Base-by-base conservation (phyloP, 2,888 invertebrate genomes). In the Bimastos eiseni region DNA sequence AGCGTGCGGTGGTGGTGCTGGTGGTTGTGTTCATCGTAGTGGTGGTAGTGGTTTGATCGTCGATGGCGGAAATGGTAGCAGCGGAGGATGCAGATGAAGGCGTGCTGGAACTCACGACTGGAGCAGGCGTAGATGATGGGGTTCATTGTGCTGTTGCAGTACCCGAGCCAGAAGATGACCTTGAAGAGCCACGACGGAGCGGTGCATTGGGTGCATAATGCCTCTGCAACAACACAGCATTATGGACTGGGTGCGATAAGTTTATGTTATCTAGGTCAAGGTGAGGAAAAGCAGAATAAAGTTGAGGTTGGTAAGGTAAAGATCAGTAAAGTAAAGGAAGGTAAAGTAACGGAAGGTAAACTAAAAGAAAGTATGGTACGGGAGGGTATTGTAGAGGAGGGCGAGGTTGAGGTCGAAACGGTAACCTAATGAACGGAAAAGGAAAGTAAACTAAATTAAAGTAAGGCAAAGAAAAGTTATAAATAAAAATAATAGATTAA, bases 131-230 rank as follows among this genome's bases (percentile, higher is more conserved):
- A 96, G 92, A 96, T 96, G 89, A 96, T 95, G 0, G 96, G 96
- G 93, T 96, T 96, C 92, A 92, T 92, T 86, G 90, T 91, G 49
- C 91, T 91, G 95, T 97, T 97, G 93, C 96, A 96, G 94, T 97
- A 97, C 0, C 97, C 97, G 1, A 97, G 95, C 97, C 97, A 97
- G 91, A 97, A 96, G 93, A 96, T 96, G 94, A 96, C 95, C 92
- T 96, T 96, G 95, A 97, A 97, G 0, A 96, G 94, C 0, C 95
- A 93, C 11, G 94, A 96, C 0, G 94, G 94, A 55, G 94, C 93
- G 41, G 91, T 33, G 89, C 93, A 91, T 93, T 96, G 91, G 6
- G 93, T 92, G 93, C 96, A 96, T 44, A 96, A 93, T 30, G 95
- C 95, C 83, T 90, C 49, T 90, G 37, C 8, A 89, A n/a, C 15